Conservation (phyloP, 2,888 invertebrate species). For the Limnephilus marmoratus region DNA sequence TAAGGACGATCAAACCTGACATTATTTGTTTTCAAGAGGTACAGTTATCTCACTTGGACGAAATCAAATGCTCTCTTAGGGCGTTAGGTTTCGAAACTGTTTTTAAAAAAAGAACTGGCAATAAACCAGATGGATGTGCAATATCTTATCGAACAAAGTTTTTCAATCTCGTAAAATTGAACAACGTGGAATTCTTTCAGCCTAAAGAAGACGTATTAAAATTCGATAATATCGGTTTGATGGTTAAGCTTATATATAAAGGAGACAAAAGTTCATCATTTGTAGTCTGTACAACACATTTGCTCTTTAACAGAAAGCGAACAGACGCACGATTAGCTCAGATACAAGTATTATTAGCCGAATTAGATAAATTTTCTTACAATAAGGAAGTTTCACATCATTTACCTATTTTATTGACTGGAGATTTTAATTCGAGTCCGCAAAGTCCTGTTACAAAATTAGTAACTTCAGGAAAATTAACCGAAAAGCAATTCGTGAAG, state of each 20-base stretch:
- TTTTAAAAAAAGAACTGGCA: conserved; percentile 90
- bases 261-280: conserved; percentile 76
- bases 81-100: conserved; percentile 83
- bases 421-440: conserved; percentile 94
- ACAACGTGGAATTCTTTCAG: conserved; percentile 82
- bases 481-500: conserved; percentile 68
- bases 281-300: conserved; percentile 94
- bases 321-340: conserved; percentile 95
- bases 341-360: conserved; percentile 87
- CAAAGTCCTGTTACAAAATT: conserved; percentile 84
- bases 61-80: conserved; percentile 78
- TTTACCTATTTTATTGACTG: conserved; percentile 89
- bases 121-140: conserved; percentile 92
- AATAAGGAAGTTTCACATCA: conserved; percentile 69
- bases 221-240: conserved; percentile 91
- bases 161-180: conserved; percentile 82
- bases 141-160: conserved; percentile 85
- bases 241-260: conserved; percentile 84
- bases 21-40: conserved; percentile 95
- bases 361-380: conserved; percentile 88
- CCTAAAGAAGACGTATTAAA: conserved; percentile 82
- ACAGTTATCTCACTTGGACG: conserved; percentile 83
- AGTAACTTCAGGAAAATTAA: conserved; percentile 80
- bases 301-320: conserved; percentile 93
- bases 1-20: conserved; percentile 74